phyloP scores from a whole-genome alignment of 2,797 vertebrate genomes.

The Anguilla marmorata region DNA sequence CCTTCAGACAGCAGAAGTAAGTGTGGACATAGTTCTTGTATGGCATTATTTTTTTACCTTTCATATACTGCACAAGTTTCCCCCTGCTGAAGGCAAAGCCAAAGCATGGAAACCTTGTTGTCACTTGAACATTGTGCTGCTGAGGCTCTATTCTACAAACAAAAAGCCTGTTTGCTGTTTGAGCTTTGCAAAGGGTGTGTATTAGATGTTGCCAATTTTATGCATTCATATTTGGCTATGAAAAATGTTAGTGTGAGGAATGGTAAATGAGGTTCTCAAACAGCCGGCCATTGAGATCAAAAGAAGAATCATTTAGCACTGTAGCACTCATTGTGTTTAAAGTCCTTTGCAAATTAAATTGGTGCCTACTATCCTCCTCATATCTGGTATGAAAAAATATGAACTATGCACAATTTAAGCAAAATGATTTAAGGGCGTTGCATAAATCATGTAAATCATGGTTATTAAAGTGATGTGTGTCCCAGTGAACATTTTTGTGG shows the following conservation, averaged over 20 bases:
- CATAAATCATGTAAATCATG: neutral
- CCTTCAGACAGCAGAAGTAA: constrained; percentile 58
- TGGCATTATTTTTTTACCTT: neutral
- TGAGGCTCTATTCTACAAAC: neutral
- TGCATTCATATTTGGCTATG: neutral
- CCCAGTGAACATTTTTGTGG: no score
- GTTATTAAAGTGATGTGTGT: neutral
- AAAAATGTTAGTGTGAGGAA: neutral
- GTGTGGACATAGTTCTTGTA: constrained; percentile 30
- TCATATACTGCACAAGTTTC: constrained; percentile 27
- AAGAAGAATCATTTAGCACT: neutral
- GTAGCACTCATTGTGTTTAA: neutral
- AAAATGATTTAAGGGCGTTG: neutral
- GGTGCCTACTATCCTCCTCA: neutral
- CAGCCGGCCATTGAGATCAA: neutral
- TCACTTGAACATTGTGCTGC: neutral
- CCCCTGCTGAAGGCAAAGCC: constrained; percentile 15
- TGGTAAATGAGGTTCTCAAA: neutral
- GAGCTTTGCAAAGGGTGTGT: neutral
- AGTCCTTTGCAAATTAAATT: neutral
- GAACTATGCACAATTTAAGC: neutral
- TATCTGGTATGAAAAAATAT: neutral
- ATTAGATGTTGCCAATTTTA: neutral
- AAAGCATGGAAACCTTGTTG: neutral
- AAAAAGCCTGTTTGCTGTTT: neutral